Evolutionary conservation across 2,797 vertebrate genomes (phyloP), one percentile per base, ranked within the genome.

Genomic region (Sphaeramia orbicularis): DNA sequence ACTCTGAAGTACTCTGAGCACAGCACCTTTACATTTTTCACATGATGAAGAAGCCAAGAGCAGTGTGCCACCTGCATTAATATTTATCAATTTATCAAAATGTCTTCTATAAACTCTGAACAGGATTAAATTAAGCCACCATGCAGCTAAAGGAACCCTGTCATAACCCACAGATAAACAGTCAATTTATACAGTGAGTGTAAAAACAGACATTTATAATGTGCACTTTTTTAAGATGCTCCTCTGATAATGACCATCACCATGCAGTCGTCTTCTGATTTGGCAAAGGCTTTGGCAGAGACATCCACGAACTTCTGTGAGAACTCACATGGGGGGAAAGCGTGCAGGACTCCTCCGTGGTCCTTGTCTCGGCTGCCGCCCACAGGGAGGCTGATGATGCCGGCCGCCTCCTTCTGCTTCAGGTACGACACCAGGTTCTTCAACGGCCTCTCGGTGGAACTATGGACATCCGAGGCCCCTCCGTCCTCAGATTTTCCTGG

Each of bases 401-500:
- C 98, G 1, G 98, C 98, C 0, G 98, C 98, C 91, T 99, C 97
- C 93, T 99, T 99, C 96, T 99, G 98, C 94, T 97, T 99, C 93
- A 99, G 94, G 80, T 99, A 99, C 67, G 97, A 97, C 77, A 99
- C 98, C 89, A 99, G 96, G 94, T 99, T 98, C 92, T 97, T 98
- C 86, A 99, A 94, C 0, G 98, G 98, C 74, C 97, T 93, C 91
- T 99, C 97, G 0, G 94, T 94, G 21, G 97, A 96, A 83, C 88
- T 94, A 43, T 86, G 88, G 37, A 83, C 85, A 19, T 95, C 95
- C 52, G 92, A 91, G n/a, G 83, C 81, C 16, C 85, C 86, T 50
- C 88, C 85, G 74, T 89, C 93, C 41, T 97, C 95, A 0, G 94
- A 89, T 52, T 89, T 95, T 56, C 94, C 94, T 2, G 97, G 97